A percentile compares a stretch with the other conserved stretches of the same genome.
Conservation (phyloP, 2,888 invertebrate genomes). For the Blastobasis adustella region DNA sequence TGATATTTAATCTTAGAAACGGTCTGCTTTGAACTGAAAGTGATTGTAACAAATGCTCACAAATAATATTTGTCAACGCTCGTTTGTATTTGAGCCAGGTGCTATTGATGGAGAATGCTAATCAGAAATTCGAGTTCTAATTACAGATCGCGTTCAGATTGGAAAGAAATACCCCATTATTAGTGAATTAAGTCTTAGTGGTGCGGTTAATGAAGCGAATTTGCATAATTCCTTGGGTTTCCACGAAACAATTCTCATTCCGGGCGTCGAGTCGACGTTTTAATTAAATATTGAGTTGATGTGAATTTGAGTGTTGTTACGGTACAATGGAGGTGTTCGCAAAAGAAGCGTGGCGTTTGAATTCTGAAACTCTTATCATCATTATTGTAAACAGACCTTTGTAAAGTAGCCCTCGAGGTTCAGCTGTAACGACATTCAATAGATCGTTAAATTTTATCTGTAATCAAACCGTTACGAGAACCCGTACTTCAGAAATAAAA, state of each 20-base stretch:
- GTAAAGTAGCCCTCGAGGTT: constrained; percentile 23
- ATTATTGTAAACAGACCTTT: too few relatives aligned
- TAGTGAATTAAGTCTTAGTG: constrained; percentile 20
- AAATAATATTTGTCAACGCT: neutral
- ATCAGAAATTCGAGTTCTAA: constrained; percentile 3
- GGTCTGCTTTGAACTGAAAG: neutral
- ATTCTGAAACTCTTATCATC: too few relatives aligned
- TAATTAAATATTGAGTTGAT: constrained; percentile 19
- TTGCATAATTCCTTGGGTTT: constrained; percentile 19
- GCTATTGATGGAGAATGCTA: constrained; percentile 10
- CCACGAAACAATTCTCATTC: constrained; percentile 9
- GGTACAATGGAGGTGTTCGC: constrained; percentile 13
- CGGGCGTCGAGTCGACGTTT: constrained; percentile 16
- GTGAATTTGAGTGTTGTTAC: constrained; percentile 17
- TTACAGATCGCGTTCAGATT: constrained; percentile 4
- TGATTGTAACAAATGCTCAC: constrained; percentile 1
- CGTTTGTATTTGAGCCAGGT: constrained; percentile 12
- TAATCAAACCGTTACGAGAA: neutral
- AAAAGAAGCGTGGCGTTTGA: neutral
- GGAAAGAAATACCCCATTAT: constrained; percentile 16
- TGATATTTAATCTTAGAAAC: constrained; percentile 38
- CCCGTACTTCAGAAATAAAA: constrained; percentile 5
- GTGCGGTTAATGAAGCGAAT: constrained; percentile 25
- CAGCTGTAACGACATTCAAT: constrained; percentile 14
- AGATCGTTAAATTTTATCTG: constrained; percentile 12